A percentile compares a stretch with the other conserved stretches of the same genome.
Evolutionary conservation across 2,888 invertebrate species (phyloP).

Genomic region (Ryuthela nishihirai): DNA sequence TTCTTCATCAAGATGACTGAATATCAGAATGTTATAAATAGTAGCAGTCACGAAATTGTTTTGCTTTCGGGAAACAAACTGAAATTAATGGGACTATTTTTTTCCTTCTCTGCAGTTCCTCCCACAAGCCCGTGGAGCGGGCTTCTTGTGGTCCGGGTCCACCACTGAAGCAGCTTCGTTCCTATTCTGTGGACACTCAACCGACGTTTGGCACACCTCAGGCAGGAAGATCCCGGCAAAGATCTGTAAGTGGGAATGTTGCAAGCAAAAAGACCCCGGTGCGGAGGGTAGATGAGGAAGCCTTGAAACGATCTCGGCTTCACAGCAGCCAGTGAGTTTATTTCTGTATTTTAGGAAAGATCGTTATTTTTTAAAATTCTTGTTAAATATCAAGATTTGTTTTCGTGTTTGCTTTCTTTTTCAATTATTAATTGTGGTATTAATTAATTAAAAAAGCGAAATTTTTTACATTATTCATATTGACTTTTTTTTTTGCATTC

Average conservation of each 20-base stretch:
- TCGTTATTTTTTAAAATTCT: too few relatives aligned
- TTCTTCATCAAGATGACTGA: too few relatives aligned
- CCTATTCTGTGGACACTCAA: slow-evolving; percentile 32
- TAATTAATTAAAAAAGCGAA: too few relatives aligned
- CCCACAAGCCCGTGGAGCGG: slow-evolving; percentile 31
- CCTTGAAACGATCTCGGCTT: slow-evolving; percentile 33
- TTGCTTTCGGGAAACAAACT: too few relatives aligned
- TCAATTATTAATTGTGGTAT: too few relatives aligned
- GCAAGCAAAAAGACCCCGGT: slow-evolving; percentile 36
- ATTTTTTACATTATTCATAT: too few relatives aligned
- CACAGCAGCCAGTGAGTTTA: slow-evolving; percentile 36
- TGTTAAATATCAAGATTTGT: too few relatives aligned
- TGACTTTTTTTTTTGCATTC: too few relatives aligned
- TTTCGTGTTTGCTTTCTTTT: too few relatives aligned
- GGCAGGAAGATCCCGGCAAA: slow-evolving; percentile 20
- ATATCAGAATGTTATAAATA: too few relatives aligned
- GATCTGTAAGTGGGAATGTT: slow-evolving; percentile 35
- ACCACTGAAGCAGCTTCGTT: slow-evolving; percentile 33
- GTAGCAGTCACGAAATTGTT: too few relatives aligned
- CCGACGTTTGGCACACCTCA: slow-evolving; percentile 16
- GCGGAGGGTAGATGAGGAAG: slow-evolving; percentile 35
- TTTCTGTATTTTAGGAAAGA: background rate
- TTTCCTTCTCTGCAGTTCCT: slow-evolving; percentile 16
- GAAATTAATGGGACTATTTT: too few relatives aligned
- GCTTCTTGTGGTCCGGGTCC: slow-evolving; percentile 35